Evolutionary conservation across 1,140 invertebrate genomes (phyloP).

Genomic region (Drosophila kanapiae): DNA sequence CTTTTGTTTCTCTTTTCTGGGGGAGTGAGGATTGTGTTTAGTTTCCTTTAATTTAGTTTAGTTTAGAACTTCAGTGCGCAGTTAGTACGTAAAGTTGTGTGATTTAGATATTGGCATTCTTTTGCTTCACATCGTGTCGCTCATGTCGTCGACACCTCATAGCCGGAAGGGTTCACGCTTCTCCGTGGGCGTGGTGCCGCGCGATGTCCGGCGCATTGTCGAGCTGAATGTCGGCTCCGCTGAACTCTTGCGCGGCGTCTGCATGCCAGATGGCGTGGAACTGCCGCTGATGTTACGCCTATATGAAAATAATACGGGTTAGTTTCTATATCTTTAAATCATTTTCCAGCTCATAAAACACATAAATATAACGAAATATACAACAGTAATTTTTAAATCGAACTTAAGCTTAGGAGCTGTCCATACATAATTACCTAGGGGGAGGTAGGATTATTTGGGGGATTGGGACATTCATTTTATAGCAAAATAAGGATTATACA

Average conservation of each 20-base stretch:
- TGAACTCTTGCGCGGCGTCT: conserved; percentile 84
- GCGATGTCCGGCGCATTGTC: conserved; percentile 84
- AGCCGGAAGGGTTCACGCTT: conserved; percentile 89
- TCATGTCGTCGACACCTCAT: conserved; percentile 83
- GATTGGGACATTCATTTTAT: too few relatives aligned
- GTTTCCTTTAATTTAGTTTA: conserved; percentile 30
- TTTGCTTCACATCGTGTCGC: conserved; percentile 18
- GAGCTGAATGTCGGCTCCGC: conserved; percentile 82
- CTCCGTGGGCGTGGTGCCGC: conserved; percentile 87
- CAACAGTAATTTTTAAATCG: conserved; percentile 11
- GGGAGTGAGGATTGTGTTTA: conserved; percentile 2
- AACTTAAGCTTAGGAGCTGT: conserved; percentile 25
- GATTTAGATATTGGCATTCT: conserved; percentile 64
- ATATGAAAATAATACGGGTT: neutral
- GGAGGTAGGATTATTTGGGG: too few relatives aligned
- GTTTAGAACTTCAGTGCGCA: conserved; percentile 75
- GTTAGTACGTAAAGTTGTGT: conserved; percentile 64
- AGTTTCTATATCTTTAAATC: neutral
- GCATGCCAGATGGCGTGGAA: conserved; percentile 84
- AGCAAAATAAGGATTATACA: too few relatives aligned
- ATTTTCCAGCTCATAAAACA: conserved; percentile 13
- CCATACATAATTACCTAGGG: too few relatives aligned
- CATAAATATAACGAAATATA: conserved; percentile 22
- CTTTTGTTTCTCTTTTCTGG: conserved; percentile 15
- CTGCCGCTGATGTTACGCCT: conserved; percentile 84